Evolutionary conservation across 2,888 invertebrate species (phyloP).

Genomic region (Parapristionchus giblindavisi): DNA sequence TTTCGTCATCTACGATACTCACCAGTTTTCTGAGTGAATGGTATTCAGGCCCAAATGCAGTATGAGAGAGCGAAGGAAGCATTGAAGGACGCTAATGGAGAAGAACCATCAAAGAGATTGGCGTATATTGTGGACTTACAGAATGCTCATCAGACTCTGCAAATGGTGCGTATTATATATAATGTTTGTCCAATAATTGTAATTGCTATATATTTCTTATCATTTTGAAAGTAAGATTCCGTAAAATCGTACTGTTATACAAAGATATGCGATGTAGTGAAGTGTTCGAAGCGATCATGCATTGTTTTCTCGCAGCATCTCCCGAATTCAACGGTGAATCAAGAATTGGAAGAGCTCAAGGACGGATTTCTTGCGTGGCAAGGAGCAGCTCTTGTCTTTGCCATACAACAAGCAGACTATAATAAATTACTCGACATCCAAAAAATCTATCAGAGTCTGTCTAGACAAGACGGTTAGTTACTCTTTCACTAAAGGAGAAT

Average conservation of each 20-base stretch:
- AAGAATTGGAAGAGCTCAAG: constrained; percentile 43
- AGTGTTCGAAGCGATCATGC: background rate
- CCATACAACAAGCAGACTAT: constrained; percentile 46
- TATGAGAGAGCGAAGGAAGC: constrained; percentile 40
- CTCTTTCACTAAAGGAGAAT: no score
- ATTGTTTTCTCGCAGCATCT: constrained; percentile 39
- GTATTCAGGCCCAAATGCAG: constrained; percentile 42
- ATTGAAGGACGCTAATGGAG: constrained; percentile 40
- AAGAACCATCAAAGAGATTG: constrained; percentile 40
- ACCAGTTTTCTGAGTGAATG: no score
- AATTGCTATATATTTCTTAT: background rate
- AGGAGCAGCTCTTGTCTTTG: constrained; percentile 43
- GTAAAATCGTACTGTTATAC: background rate
- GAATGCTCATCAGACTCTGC: constrained; percentile 42
- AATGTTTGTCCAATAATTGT: background rate
- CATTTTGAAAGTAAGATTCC: background rate
- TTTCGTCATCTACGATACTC: no score
- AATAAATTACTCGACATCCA: constrained; percentile 43
- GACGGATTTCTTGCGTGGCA: constrained; percentile 46
- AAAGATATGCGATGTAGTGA: background rate
- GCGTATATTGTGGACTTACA: constrained; percentile 43
- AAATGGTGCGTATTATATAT: constrained; percentile 25
- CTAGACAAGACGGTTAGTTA: constrained; percentile 41
- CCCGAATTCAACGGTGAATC: constrained; percentile 36
- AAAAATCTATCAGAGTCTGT: constrained; percentile 42